Percentiles rank a stretch among this genome's conserved stretches.
phyloP scores from a whole-genome alignment of 2,113 vertebrate species.

The Conger conger region DNA sequence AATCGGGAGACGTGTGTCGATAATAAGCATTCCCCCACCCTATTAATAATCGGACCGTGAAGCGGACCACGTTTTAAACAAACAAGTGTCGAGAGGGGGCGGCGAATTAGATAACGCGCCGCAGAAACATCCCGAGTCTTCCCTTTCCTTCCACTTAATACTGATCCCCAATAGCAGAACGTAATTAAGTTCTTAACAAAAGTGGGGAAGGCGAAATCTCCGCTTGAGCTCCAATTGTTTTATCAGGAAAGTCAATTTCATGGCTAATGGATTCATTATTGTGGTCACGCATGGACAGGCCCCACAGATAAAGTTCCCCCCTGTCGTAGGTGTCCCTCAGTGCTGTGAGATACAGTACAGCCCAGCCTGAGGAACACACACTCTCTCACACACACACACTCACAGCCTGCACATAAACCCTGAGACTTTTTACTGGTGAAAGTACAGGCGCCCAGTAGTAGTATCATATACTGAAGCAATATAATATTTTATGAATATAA shows the following conservation, averaged over 20 bases:
- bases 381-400: neutral
- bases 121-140: neutral
- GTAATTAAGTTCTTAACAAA: constrained; percentile 19
- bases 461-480: neutral
- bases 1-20: neutral
- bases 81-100: neutral
- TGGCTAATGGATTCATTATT: constrained; percentile 22
- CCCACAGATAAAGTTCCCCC: neutral
- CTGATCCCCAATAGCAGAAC: neutral
- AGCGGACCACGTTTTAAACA: neutral
- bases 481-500: neutral
- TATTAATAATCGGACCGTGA: neutral
- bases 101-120: constrained; percentile 1
- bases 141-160: neutral
- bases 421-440: neutral
- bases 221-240: neutral
- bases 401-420: neutral
- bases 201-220: constrained; percentile 20
- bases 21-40: neutral
- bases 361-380: neutral
- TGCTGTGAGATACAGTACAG: neutral
- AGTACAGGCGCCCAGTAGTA: neutral
- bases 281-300: constrained; percentile 5
- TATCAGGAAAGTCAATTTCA: constrained; percentile 19
- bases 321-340: neutral